Evolutionary conservation across 2,797 vertebrate species (phyloP).

Genomic region (Gallirallus australis): DNA sequence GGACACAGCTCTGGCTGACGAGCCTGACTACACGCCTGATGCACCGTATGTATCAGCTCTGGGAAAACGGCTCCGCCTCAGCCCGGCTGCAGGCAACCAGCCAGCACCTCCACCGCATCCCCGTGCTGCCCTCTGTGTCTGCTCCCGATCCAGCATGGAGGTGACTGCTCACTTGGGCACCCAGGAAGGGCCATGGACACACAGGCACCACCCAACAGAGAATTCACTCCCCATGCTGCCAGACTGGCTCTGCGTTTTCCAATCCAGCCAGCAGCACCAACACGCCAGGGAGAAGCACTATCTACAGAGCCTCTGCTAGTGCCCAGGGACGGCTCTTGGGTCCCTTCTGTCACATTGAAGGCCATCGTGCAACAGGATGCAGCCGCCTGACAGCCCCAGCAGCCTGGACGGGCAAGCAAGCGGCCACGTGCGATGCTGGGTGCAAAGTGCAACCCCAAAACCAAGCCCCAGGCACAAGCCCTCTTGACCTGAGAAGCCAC

Average conservation of each 20-base stretch:
- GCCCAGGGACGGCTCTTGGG: fast-evolving
- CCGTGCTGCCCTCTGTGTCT: fast-evolving
- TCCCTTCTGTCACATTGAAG: background rate
- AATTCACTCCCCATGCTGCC: background rate
- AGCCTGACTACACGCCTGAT: background rate
- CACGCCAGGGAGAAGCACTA: background rate
- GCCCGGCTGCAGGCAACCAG: fast-evolving
- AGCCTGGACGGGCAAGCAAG: background rate
- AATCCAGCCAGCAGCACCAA: background rate
- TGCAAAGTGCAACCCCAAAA: background rate
- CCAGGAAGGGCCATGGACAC: background rate
- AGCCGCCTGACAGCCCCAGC: background rate
- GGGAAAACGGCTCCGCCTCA: background rate
- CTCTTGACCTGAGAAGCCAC: constrained; percentile 34
- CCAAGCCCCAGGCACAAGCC: background rate
- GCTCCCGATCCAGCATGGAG: background rate
- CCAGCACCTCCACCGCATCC: background rate
- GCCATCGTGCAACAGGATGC: background rate
- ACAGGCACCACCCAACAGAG: fast-evolving
- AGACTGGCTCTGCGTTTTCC: background rate
- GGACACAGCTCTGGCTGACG: fast-evolving
- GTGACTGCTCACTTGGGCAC: background rate
- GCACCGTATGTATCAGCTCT: fast-evolving
- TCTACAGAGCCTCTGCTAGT: background rate
- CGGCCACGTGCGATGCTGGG: fast-evolving